Evolutionary conservation across 2,797 vertebrate genomes (phyloP), one percentile per base, ranked within the genome.

Genomic region (Meda fulgida): DNA sequence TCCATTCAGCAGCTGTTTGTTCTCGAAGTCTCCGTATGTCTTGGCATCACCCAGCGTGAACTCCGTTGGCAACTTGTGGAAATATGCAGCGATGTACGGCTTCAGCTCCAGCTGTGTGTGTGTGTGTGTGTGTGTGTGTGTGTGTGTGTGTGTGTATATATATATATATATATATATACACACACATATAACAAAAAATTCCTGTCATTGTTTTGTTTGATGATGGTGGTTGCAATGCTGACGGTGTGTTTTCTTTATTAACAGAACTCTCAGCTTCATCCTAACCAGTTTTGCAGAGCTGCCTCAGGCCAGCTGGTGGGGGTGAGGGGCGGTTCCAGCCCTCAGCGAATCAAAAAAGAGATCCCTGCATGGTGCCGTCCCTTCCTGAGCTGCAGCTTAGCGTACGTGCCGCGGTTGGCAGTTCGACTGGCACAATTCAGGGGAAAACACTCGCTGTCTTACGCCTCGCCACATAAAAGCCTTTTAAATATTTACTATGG

Each of bases 81-180:
- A 99, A 93, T 96, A 97, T 85, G 98, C 98, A 0, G 98, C 97
- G 84, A 99, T 98, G 91, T 99, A 99, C 88, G 98, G 96, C 94
- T 97, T 97, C 89, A 97, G 94, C 91, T 99, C 98, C 79, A 94
- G 94, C 91, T 99, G 97, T n/a, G n/a, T 36, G 34, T 36, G 34
- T 36, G 34, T 36, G 34, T 36, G 34, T 36, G 34, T 36, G 34
- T 36, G 34, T 31, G 31, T 31, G 31, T 31, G 31, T 31, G 31
- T 31, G 31, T 31, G 31, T 31, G 31, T 31, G 31, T 31, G 31
- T 31, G 31, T 31, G 31, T 31, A 21, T 19, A 3, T 7, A 53
- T 7, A 53, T 72, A 58, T 58, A 16, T 40, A n/a, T 53, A 79
- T 67, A 76, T 51, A 67, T 8, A 66, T 26, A 67, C 13, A 69